phyloP scores from a whole-genome alignment of 1,140 invertebrate species.

The Charaxes varanes region DNA sequence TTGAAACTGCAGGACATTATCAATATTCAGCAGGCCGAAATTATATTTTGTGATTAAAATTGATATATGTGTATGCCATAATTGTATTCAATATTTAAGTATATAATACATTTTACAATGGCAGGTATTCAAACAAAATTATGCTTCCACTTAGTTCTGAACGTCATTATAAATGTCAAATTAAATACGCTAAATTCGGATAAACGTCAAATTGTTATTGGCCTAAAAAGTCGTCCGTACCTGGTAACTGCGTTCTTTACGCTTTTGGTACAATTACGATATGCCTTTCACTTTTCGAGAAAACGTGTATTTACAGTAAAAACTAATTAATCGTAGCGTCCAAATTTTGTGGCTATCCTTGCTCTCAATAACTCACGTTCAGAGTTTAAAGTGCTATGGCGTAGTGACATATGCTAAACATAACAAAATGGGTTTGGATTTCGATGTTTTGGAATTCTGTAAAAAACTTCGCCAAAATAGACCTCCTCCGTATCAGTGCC shows the following conservation, averaged over 20 bases:
- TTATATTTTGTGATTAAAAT: too few species aligned
- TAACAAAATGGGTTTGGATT: slow-evolving; percentile 81
- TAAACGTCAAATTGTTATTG: too few species aligned
- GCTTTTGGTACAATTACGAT: slow-evolving; percentile 14
- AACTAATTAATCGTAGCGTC: slow-evolving; percentile 1
- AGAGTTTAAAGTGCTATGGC: slow-evolving; percentile 15
- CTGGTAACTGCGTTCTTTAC: slow-evolving; percentile 9
- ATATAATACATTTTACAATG: too few species aligned
- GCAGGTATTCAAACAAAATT: too few species aligned
- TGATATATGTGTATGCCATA: too few species aligned
- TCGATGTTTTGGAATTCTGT: slow-evolving; percentile 89
- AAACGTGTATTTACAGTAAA: slow-evolving; percentile 18
- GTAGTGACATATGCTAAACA: slow-evolving; percentile 8
- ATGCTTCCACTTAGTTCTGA: too few species aligned
- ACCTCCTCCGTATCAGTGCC: slow-evolving; percentile 89
- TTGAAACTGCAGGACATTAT: too few species aligned
- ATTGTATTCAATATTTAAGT: too few species aligned
- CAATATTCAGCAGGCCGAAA: too few species aligned
- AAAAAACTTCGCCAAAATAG: slow-evolving; percentile 85
- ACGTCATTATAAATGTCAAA: too few species aligned
- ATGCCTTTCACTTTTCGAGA: slow-evolving; percentile 25
- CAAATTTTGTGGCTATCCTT: slow-evolving; percentile 1
- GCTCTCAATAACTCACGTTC: slow-evolving; percentile 1
- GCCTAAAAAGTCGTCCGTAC: background rate
- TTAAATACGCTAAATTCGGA: too few species aligned